phyloP scores from a whole-genome alignment of 2,113 vertebrate genomes.

The Acrocephalus arundinaceus region DNA sequence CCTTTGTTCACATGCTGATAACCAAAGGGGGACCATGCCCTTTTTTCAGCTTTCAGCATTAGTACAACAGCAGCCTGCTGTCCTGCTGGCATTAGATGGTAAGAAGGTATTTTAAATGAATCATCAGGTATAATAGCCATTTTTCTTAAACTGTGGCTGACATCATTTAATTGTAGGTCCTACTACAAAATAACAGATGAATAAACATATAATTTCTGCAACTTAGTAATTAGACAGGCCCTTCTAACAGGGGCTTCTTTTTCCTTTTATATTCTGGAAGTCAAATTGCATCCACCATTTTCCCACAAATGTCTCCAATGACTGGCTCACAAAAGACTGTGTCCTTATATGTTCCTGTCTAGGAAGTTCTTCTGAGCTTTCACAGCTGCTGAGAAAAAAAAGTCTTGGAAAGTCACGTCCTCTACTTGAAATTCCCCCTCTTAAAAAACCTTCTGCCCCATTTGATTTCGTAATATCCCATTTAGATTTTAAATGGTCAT shows the following conservation, averaged over 20 bases:
- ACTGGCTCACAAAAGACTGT: conserved; percentile 4
- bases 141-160: conserved; percentile 26
- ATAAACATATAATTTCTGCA: conserved; percentile 42
- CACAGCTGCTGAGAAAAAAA: conserved; percentile 7
- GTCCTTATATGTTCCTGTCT: neutral
- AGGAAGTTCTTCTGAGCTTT: conserved; percentile 3
- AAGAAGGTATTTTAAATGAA: conserved; percentile 29
- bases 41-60: neutral
- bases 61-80: neutral
- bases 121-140: neutral
- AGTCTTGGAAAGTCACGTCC: neutral
- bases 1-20: neutral
- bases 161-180: conserved; percentile 38
- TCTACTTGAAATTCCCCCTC: conserved; percentile 16
- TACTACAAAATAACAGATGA: conserved; percentile 35
- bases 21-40: neutral
- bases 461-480: conserved; percentile 9
- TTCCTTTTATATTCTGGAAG: neutral
- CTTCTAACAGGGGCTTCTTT: neutral
- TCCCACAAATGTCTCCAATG: neutral
- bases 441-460: neutral
- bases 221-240: conserved; percentile 36
- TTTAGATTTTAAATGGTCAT: neutral
- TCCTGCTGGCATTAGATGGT: neutral
- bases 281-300: neutral